Percentiles rank a stretch among this genome's conserved stretches.
Conservation (phyloP, 2,888 invertebrate genomes). For the Gymnoscelis rufifasciata region DNA sequence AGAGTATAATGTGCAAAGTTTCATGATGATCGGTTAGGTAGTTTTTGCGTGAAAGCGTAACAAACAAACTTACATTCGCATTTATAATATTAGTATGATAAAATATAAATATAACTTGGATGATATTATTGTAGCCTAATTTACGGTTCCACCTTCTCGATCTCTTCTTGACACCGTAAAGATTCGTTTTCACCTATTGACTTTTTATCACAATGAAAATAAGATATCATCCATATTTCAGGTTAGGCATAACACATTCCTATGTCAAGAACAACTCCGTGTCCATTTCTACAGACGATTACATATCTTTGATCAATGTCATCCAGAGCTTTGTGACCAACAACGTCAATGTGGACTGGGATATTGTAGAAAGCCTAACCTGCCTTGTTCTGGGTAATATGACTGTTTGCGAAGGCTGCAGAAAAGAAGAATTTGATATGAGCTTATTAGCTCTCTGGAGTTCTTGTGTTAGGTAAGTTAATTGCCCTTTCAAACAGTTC, state of each 20-base stretch:
- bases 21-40: no score
- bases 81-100: no score
- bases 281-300: slow-evolving; percentile 41
- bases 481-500: no score
- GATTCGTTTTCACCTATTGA: no score
- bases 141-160: no score
- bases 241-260: slow-evolving; percentile 54
- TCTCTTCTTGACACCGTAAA: no score
- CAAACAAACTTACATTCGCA: no score
- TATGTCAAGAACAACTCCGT: slow-evolving; percentile 50
- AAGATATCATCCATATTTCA: slow-evolving; percentile 33
- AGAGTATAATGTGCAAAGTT: no score
- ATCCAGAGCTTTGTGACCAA: slow-evolving; percentile 45
- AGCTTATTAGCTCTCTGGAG: slow-evolving; percentile 54
- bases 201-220: no score
- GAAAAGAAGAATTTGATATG: slow-evolving; percentile 33
- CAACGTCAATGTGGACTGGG: slow-evolving; percentile 45
- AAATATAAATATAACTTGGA: no score
- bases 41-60: no score
- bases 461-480: slow-evolving; percentile 58
- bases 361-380: slow-evolving; percentile 42
- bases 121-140: no score
- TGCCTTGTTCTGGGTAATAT: slow-evolving; percentile 39
- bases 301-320: slow-evolving; percentile 42
- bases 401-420: slow-evolving; percentile 14